Conservation (phyloP, 2,797 vertebrate genomes). For the Semotilus atromaculatus region DNA sequence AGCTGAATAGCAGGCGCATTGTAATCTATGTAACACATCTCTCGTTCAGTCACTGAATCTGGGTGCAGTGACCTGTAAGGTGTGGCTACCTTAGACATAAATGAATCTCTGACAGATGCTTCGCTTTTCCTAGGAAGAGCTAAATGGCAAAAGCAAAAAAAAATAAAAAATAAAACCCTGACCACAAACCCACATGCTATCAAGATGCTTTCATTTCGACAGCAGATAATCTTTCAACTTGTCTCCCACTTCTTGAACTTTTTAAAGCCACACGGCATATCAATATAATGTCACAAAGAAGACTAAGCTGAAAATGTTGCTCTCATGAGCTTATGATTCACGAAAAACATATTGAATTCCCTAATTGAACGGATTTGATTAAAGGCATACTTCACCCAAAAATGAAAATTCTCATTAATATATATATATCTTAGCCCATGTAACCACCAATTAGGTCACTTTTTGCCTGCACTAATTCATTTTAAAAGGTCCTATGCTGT, state of each 20-base stretch:
- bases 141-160: slow-evolving; percentile 45
- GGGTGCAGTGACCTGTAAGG: slow-evolving; percentile 45
- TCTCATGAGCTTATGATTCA: not conserved
- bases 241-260: slow-evolving; percentile 21
- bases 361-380: not conserved
- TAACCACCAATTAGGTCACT: not conserved
- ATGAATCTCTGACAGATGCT: slow-evolving; percentile 30
- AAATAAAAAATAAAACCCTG: not conserved
- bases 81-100: slow-evolving; percentile 49
- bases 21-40: slow-evolving; percentile 50
- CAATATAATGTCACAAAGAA: not conserved
- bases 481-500: not conserved
- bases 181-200: slow-evolving; percentile 20
- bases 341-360: not conserved
- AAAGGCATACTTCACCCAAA: no score
- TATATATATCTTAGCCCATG: not conserved
- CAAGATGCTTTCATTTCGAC: not conserved
- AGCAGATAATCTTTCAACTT: not conserved
- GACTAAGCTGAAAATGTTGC: not conserved
- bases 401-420: not conserved
- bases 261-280: not conserved
- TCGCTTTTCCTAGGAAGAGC: slow-evolving; percentile 41
- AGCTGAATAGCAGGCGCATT: slow-evolving; percentile 54
- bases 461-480: not conserved
- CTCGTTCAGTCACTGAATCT: slow-evolving; percentile 39